Evolutionary conservation across 1,140 invertebrate species (phyloP).

Genomic region (Penaeus japonicus): DNA sequence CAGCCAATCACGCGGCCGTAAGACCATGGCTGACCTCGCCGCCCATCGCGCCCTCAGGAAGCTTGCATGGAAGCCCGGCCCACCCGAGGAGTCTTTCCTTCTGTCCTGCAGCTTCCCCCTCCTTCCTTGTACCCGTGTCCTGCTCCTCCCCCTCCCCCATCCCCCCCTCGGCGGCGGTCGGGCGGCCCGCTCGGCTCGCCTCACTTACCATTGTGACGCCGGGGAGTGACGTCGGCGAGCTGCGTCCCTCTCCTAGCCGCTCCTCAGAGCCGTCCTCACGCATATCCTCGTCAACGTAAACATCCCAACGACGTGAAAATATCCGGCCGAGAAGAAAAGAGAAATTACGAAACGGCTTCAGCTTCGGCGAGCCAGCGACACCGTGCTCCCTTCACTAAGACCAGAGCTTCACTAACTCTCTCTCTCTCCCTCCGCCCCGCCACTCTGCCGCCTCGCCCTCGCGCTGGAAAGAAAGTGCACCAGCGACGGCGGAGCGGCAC

Average conservation of each 20-base stretch:
- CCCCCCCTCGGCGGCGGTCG: background rate
- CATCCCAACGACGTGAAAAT: background rate
- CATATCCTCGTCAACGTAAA: background rate
- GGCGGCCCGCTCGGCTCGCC: too few relatives aligned
- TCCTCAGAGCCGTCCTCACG: too few relatives aligned
- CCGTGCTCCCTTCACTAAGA: constrained; percentile 13
- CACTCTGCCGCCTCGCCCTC: background rate
- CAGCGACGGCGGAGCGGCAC: background rate
- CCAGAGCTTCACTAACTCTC: constrained; percentile 38
- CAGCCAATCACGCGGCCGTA: constrained; percentile 21
- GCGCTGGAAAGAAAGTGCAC: constrained; percentile 23
- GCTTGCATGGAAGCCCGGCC: background rate
- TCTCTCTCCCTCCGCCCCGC: background rate
- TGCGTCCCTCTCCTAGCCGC: too few relatives aligned
- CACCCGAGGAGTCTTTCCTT: background rate
- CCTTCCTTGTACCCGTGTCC: background rate
- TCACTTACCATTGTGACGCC: too few relatives aligned
- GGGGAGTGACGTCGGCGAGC: too few relatives aligned
- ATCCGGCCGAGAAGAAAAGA: background rate
- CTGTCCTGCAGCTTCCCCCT: background rate
- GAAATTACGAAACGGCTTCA: background rate
- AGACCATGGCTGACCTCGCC: constrained; percentile 19
- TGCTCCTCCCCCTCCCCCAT: background rate
- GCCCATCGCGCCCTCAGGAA: constrained; percentile 8
- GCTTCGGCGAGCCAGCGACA: background rate